A percentile compares a stretch with the other conserved stretches of the same genome.
These are phyloP conservation scores for Sitta carolinensis DNA, from an alignment of 2,797 vertebrate species.

Conservation along the genomic window DNA sequence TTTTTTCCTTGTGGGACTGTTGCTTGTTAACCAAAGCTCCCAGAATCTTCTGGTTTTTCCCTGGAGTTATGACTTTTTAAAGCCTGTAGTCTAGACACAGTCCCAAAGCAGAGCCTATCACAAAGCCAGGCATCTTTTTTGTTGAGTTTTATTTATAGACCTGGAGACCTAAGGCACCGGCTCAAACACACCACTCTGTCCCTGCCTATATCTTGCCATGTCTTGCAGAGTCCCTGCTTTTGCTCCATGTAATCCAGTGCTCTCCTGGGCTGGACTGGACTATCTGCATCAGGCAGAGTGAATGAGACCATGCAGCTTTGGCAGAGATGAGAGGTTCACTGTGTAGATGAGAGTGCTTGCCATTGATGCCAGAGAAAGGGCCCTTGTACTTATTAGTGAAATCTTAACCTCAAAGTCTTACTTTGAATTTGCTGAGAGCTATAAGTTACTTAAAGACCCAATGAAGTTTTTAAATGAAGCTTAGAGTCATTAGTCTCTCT, in stretches of 20 bases:
- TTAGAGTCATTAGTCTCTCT: slow-evolving; percentile 16
- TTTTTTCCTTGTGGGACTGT: background rate
- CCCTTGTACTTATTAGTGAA: background rate
- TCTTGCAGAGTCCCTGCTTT: background rate
- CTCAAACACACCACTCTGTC: background rate
- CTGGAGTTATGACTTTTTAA: background rate
- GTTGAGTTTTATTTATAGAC: background rate
- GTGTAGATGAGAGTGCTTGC: background rate
- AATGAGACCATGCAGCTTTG: background rate
- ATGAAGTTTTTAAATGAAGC: slow-evolving; percentile 3
- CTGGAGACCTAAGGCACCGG: background rate
- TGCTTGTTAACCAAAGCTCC: background rate
- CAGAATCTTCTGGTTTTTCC: background rate
- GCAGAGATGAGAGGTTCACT: background rate
- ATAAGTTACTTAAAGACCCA: background rate
- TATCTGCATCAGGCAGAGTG: background rate
- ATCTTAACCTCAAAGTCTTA: background rate
- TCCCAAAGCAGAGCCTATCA: background rate
- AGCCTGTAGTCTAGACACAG: background rate
- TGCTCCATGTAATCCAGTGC: background rate
- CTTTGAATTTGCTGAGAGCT: background rate
- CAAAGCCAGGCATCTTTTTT: background rate
- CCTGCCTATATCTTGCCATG: background rate
- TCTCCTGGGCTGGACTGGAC: background rate
- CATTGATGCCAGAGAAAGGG: background rate